Conservation (phyloP, 2,888 invertebrate species). For the Pyrrhosoma nymphula region DNA sequence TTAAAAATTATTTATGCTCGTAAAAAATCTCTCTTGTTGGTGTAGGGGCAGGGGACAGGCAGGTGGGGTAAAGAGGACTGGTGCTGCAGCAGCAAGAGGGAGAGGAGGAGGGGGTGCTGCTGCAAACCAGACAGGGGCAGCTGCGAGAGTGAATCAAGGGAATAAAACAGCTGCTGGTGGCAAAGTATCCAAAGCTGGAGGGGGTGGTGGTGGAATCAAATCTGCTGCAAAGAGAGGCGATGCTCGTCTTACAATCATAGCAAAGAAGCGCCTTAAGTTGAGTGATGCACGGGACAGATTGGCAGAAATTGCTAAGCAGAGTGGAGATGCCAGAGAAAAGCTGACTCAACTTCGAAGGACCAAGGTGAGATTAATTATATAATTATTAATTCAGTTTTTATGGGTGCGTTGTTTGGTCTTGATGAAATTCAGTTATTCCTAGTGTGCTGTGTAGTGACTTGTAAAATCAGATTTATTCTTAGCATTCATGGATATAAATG, state of each 20-base stretch:
- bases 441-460: too few relatives aligned
- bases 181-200: slow-evolving; percentile 19
- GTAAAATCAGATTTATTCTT: too few relatives aligned
- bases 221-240: slow-evolving; percentile 78
- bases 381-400: slow-evolving; percentile 65
- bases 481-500: too few relatives aligned
- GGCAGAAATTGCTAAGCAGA: slow-evolving; percentile 86
- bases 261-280: slow-evolving; percentile 87
- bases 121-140: slow-evolving; percentile 39
- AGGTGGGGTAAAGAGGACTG: slow-evolving; percentile 72
- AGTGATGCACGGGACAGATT: slow-evolving; percentile 90
- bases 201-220: not conserved
- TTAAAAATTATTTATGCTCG: not conserved
- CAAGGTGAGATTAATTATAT: slow-evolving; percentile 75
- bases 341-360: slow-evolving; percentile 83
- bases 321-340: slow-evolving; percentile 85
- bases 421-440: too few relatives aligned
- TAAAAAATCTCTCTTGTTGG: not conserved
- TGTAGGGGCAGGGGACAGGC: slow-evolving; percentile 72
- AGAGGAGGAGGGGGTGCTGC: slow-evolving; percentile 55
- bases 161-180: not conserved
- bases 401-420: slow-evolving; percentile 37
- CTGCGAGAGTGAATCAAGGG: not conserved
- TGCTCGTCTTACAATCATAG: slow-evolving; percentile 89
- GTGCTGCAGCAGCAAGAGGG: slow-evolving; percentile 68